Evolutionary conservation across 2,888 invertebrate species (phyloP).

Genomic region (Chesias legatella): DNA sequence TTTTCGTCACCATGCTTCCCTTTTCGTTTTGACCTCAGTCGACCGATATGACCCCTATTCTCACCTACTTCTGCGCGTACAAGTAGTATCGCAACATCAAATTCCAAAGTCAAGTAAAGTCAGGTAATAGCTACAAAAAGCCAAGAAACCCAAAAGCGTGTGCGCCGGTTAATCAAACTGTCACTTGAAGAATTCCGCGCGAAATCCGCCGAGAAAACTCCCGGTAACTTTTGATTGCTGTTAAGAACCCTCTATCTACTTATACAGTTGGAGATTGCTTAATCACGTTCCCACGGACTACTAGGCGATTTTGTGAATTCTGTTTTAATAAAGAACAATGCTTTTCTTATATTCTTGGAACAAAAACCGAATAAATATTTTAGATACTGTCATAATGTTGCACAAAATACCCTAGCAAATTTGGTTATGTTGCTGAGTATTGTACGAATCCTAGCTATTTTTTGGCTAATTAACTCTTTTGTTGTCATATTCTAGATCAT

Average conservation of each 20-base stretch:
- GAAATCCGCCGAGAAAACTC: slow-evolving; percentile 76
- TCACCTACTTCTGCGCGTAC: background rate
- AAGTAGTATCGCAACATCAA: slow-evolving; percentile 34
- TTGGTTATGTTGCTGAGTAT: too few species aligned
- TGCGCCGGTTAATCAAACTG: slow-evolving; percentile 80
- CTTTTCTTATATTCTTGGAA: slow-evolving; percentile 56
- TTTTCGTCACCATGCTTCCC: too few species aligned
- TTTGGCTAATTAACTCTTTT: too few species aligned
- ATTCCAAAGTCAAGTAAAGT: slow-evolving; percentile 53
- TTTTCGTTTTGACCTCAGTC: too few species aligned
- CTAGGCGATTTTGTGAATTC: slow-evolving; percentile 24
- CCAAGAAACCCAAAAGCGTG: slow-evolving; percentile 72
- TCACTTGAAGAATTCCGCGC: slow-evolving; percentile 78
- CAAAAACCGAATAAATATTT: too few species aligned
- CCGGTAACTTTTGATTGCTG: slow-evolving; percentile 76
- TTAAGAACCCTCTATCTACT: slow-evolving; percentile 66
- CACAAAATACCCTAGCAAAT: too few species aligned
- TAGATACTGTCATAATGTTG: too few species aligned
- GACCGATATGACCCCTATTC: too few species aligned
- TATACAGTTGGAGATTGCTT: slow-evolving; percentile 68
- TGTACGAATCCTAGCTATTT: too few species aligned
- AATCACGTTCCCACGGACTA: slow-evolving; percentile 56
- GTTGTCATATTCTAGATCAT: too few species aligned
- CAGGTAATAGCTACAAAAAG: slow-evolving; percentile 63
- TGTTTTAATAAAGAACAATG: background rate